Evolutionary conservation across 2,113 vertebrate genomes (phyloP), one percentile per base, ranked within the genome.

Genomic region (Trematomus loennbergii): DNA sequence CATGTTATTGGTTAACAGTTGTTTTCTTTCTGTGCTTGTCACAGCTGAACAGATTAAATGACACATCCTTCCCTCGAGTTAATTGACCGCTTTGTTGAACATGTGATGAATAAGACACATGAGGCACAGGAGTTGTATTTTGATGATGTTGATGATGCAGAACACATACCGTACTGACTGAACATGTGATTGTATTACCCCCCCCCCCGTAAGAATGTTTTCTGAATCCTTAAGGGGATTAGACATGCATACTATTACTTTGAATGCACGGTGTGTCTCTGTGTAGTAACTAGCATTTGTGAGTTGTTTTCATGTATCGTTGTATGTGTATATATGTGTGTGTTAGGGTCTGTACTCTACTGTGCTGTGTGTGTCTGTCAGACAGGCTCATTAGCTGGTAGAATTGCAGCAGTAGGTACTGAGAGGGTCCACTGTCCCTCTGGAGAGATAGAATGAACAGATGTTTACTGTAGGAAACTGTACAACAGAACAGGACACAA

Each of bases 101-200:
- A 71, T 79, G 83, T 91, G 90, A 91, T 87, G 87, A 89, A 90
- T 92, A 81, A 79, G 86, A 89, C 82, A 79, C 74, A 63, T 45
- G 57, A 11, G 40, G 57, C 65, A 20, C 58, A 18, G 67, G 18
- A 59, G 87, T 85, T 83, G 72, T 7, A 20, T 54, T 86, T 75
- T 76, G 81, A 78, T n/a, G 74, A 5, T 65, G 70, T 60, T 76
- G 85, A 80, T 89, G 90, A 82, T 81, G 88, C 89, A 79, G 70
- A 91, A 86, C 88, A 58, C 48, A 74, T 49, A 73, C 67, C 65
- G 64, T 29, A 81, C 68, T 46, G 33, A 80, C 50, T 58, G 63
- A 84, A 66, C 49, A 46, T 62, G 36, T 45, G 49, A 61, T 45
- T 43, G 11, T 12, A 22, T 43, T 54, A 20, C 33, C 3, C 17